phyloP scores from a whole-genome alignment of 2,113 vertebrate species.

The Toxotes chatareus region DNA sequence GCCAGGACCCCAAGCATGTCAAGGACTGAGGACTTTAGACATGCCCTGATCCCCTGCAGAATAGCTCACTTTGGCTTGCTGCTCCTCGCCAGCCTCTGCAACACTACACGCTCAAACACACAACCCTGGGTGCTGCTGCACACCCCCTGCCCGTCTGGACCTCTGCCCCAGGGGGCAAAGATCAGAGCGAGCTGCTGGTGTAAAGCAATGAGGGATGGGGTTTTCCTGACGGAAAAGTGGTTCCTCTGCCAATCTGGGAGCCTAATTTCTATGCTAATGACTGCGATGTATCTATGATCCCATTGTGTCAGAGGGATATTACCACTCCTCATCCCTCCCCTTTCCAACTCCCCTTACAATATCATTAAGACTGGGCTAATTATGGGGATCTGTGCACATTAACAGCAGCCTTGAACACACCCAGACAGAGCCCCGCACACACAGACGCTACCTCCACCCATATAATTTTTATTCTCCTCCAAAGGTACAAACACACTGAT shows the following conservation, averaged over 20 bases:
- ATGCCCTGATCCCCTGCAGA: constrained; percentile 57
- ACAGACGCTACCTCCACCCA: neutral
- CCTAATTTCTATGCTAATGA: constrained; percentile 80
- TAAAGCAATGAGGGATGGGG: constrained; percentile 48
- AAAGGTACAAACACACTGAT: constrained; percentile 11
- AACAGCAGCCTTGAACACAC: constrained; percentile 38
- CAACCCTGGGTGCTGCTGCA: neutral
- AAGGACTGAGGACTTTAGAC: constrained; percentile 57
- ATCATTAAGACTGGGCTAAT: constrained; percentile 78
- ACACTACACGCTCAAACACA: neutral
- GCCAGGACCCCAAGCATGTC: constrained; percentile 66
- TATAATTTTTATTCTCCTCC: constrained; percentile 6
- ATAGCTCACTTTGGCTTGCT: constrained; percentile 51
- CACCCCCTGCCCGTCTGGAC: constrained; percentile 10
- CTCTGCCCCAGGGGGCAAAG: constrained; percentile 9
- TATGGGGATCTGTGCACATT: constrained; percentile 60
- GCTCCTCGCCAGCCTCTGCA: constrained; percentile 16
- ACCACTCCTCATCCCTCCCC: constrained; percentile 61
- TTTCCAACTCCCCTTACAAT: constrained; percentile 60
- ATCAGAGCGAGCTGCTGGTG: constrained; percentile 21
- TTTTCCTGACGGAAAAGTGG: constrained; percentile 51
- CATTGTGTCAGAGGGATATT: constrained; percentile 82
- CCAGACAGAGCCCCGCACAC: neutral
- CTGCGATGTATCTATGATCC: constrained; percentile 79
- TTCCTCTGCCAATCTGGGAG: constrained; percentile 55